Base-by-base conservation (phyloP, 2,888 invertebrate species). In the Eristalis tenax region DNA sequence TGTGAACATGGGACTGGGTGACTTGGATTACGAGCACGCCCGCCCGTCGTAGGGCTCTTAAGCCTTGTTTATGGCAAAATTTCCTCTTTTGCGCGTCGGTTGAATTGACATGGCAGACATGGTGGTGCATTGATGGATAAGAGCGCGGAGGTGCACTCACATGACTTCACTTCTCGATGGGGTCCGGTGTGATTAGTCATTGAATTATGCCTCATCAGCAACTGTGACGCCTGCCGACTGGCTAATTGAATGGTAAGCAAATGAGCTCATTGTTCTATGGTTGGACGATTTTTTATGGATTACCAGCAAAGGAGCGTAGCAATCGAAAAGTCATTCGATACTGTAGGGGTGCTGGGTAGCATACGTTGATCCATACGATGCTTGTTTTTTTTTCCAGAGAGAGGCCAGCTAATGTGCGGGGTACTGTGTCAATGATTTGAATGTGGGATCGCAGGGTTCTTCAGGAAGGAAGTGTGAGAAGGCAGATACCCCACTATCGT, bases 131-230 rank as follows among this genome's bases (percentile, higher is more conserved):
- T 86, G 38, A 86, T 35, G 78, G 38, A 61, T 38, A 28, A 11
- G 28, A 61, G 50, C 50, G 50, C 65, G 38, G 50, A 64, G 15
- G 43, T 15, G 32, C 22, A 57, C 5, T 59, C 63, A 59, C 18
- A 50, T 78, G 77, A 74, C 69, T 71, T 57, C 63, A 56, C 35
- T 32, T 10, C 40, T n/a, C 26, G 73, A 59, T 77, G 59, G 85
- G 85, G 85, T 77, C 68, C 59, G 43, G 69, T 85, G 32, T 85
- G 82, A 82, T 82, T 82, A 85, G 85, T 82, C 82, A 85, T 85
- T 85, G 85, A 86, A 78, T 86, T 82, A 86, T 82, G 85, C 64
- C 64, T 59, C 61, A 69, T 73, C 77, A 85, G 69, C 61, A 22
- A 73, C 15, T 64, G 77, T 69, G 70, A 73, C 43, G 61, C 68